Conservation (phyloP, 1,140 invertebrate species). For the Trinorchestia longiramus region DNA sequence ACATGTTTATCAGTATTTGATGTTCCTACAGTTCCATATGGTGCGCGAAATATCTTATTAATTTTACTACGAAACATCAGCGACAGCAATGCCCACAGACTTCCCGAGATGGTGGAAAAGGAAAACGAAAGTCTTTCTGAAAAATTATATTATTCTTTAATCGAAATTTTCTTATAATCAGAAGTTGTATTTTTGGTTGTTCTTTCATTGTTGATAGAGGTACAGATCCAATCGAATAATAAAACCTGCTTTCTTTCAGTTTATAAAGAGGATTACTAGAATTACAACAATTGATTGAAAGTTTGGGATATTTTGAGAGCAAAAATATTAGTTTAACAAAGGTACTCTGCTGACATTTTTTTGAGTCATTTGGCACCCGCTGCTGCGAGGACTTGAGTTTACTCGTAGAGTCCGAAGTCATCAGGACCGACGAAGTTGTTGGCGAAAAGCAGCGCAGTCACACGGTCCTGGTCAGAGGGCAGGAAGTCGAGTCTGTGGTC, state of each 20-base stretch:
- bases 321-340: background rate
- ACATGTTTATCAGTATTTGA: too few species aligned
- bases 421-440: slow-evolving; percentile 44
- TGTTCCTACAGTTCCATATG: too few species aligned
- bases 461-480: background rate
- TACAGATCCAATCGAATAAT: background rate
- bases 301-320: background rate
- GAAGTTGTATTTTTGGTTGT: too few species aligned
- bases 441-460: slow-evolving; percentile 23
- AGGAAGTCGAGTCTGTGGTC: slow-evolving; percentile 34
- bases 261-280: background rate
- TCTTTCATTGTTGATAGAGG: background rate
- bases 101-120: too few species aligned
- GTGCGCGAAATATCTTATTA: too few species aligned
- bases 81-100: too few species aligned
- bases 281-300: background rate
- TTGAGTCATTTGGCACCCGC: background rate
- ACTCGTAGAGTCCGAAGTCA: slow-evolving; percentile 39
- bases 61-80: too few species aligned
- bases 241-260: background rate
- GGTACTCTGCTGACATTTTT: background rate
- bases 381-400: background rate
- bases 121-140: too few species aligned
- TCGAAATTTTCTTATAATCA: too few species aligned
- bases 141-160: too few species aligned